phyloP scores from a whole-genome alignment of 1,140 invertebrate genomes.

The Trichonephila clavipes region DNA sequence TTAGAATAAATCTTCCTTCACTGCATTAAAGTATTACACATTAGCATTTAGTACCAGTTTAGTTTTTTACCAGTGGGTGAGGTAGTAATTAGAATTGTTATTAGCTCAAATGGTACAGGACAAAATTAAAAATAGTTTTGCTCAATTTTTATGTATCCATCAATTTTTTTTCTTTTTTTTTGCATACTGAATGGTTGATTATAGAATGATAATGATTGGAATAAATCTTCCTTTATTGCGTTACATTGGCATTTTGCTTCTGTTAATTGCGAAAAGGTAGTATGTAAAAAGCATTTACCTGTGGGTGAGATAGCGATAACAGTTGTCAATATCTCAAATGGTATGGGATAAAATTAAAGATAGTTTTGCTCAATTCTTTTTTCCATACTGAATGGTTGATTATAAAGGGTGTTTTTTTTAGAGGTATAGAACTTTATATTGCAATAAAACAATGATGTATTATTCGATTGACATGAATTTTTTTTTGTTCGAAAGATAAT shows the following conservation, averaged over 20 bases:
- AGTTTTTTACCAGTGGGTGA: constrained; percentile 18
- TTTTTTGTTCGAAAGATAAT: too few species aligned
- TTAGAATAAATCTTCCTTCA: not conserved
- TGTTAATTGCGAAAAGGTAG: not conserved
- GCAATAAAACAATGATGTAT: too few species aligned
- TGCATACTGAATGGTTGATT: not conserved
- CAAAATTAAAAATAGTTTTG: too few species aligned
- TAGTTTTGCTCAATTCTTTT: too few species aligned
- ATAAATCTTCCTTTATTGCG: not conserved
- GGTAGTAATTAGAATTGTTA: not conserved
- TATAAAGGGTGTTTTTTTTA: too few species aligned
- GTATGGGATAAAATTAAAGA: not conserved
- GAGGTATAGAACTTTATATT: too few species aligned
- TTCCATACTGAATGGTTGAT: too few species aligned
- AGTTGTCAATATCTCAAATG: not conserved
- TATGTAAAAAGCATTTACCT: not conserved
- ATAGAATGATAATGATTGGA: too few species aligned
- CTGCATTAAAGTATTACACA: not conserved
- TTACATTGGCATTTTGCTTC: not conserved
- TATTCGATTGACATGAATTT: too few species aligned
- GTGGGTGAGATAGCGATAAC: not conserved
- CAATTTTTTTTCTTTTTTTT: not conserved
- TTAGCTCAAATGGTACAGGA: not conserved
- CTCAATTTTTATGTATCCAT: too few species aligned
- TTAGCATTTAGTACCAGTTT: not conserved